Percentiles rank a stretch among this genome's conserved stretches.
Evolutionary conservation across 1,140 invertebrate species (phyloP).

Genomic region (Tetranychus cinnabarinus): DNA sequence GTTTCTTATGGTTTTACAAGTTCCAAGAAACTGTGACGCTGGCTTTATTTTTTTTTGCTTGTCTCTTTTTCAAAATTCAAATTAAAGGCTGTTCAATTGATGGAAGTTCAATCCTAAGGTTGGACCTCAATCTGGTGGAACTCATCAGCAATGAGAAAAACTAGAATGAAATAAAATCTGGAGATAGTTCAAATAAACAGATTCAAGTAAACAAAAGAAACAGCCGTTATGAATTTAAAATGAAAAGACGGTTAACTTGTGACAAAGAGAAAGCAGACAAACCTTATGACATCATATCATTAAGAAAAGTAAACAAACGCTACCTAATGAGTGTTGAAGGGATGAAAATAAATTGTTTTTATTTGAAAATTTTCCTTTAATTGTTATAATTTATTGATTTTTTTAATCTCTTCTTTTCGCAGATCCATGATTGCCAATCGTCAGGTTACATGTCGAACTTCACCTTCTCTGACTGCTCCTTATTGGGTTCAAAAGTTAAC

Average conservation of each 20-base stretch:
- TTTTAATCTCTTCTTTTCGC: not conserved
- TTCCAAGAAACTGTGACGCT: no score
- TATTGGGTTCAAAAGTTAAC: slow-evolving; percentile 27
- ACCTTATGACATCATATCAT: no score
- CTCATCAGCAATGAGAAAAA: slow-evolving; percentile 64
- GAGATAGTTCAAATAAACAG: slow-evolving; percentile 68
- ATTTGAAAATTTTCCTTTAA: not conserved
- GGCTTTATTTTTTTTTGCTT: no score
- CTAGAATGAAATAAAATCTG: slow-evolving; percentile 66
- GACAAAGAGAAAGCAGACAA: no score
- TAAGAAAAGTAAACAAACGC: no score
- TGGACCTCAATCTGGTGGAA: slow-evolving; percentile 81
- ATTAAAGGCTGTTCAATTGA: slow-evolving; percentile 41
- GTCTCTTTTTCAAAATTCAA: no score
- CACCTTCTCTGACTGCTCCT: not conserved
- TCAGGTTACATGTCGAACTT: slow-evolving; percentile 8
- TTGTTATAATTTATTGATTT: not conserved
- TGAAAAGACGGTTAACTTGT: no score
- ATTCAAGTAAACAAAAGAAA: slow-evolving; percentile 78
- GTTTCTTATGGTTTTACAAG: no score
- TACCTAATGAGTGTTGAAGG: no score
- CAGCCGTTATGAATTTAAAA: slow-evolving; percentile 51
- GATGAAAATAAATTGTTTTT: no score
- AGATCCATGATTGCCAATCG: not conserved
- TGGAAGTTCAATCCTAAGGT: slow-evolving; percentile 50